These are phyloP conservation scores for Agonopterix arenella DNA, from an alignment of 2,888 invertebrate species.

Conservation along the genomic window DNA sequence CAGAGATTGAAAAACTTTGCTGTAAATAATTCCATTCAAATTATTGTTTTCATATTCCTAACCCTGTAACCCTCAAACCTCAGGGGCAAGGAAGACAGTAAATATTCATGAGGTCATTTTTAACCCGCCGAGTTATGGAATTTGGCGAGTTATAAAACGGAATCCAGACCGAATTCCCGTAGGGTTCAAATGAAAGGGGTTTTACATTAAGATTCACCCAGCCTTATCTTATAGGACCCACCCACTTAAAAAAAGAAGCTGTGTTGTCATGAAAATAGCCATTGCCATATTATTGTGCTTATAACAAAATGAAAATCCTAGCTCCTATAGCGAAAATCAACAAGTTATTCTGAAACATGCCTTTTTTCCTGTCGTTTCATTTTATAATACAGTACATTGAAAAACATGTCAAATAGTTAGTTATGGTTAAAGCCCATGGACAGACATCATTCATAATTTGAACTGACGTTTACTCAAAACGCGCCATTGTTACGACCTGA, in stretches of 20 bases:
- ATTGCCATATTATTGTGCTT: too few species aligned
- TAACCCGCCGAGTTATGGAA: not conserved
- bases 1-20: too few species aligned
- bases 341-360: too few species aligned
- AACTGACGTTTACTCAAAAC: constrained; percentile 13
- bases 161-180: not conserved
- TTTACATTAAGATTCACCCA: too few species aligned
- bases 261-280: too few species aligned
- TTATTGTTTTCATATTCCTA: too few species aligned
- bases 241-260: too few species aligned
- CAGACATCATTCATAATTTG: constrained; percentile 19
- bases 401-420: not conserved
- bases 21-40: too few species aligned
- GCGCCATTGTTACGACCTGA: constrained; percentile 17
- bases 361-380: too few species aligned
- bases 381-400: not conserved
- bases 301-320: too few species aligned
- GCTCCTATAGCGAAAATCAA: too few species aligned
- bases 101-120: not conserved
- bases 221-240: too few species aligned
- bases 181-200: not conserved
- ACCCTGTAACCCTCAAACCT: not conserved
- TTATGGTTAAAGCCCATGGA: not conserved
- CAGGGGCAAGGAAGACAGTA: not conserved
- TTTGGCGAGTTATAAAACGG: not conserved